These are phyloP conservation scores for Andrena chrysosceles DNA, from an alignment of 2,888 invertebrate genomes.

Conservation along the genomic window DNA sequence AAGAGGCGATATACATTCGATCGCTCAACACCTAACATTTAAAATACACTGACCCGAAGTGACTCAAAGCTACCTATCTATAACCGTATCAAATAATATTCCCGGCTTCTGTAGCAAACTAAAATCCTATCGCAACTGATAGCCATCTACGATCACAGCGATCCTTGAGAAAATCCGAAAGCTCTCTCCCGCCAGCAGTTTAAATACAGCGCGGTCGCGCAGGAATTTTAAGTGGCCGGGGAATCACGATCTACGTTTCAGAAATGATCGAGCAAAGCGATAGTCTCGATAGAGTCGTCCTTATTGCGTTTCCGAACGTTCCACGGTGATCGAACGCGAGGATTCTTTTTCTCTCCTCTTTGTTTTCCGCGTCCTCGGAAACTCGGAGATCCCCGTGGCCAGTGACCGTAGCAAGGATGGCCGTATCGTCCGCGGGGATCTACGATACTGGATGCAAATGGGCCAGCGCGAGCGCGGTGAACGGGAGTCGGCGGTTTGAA, in stretches of 20 bases:
- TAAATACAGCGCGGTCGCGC: too few relatives aligned
- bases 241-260: neutral
- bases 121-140: too few relatives aligned
- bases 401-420: constrained; percentile 27
- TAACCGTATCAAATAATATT: too few relatives aligned
- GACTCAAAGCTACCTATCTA: too few relatives aligned
- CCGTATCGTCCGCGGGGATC: constrained; percentile 39
- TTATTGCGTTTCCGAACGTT: constrained; percentile 9
- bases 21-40: too few relatives aligned
- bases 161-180: too few relatives aligned
- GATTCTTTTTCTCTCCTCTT: constrained; percentile 9
- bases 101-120: too few relatives aligned
- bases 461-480: constrained; percentile 15
- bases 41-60: too few relatives aligned
- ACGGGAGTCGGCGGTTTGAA: constrained; percentile 43
- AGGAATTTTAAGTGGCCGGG: neutral
- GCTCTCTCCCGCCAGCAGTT: too few relatives aligned
- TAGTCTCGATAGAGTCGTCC: neutral
- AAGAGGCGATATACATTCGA: too few relatives aligned
- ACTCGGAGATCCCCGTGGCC: constrained; percentile 1
- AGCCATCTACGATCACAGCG: too few relatives aligned
- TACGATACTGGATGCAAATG: constrained; percentile 57
- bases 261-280: neutral
- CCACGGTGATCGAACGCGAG: constrained; percentile 14
- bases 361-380: constrained; percentile 39